These are phyloP conservation scores for Martes flavigula DNA, from an alignment of 2,797 vertebrate species.

Conservation along the genomic window DNA sequence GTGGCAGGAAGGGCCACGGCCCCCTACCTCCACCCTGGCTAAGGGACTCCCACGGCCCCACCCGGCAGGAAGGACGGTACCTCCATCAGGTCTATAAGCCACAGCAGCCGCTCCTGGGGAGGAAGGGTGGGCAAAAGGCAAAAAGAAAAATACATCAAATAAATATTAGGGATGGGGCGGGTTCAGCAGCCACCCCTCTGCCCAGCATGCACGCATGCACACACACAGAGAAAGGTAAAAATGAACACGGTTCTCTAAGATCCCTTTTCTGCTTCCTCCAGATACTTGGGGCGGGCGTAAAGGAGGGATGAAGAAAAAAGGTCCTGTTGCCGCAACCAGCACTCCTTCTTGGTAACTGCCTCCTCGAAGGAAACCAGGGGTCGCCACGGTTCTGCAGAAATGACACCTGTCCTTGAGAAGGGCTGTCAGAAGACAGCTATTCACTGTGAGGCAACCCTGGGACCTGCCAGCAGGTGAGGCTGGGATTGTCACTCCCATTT, in stretches of 20 bases:
- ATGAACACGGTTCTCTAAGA: rapidly evolving
- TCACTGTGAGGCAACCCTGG: background rate
- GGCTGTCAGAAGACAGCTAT: too few species aligned
- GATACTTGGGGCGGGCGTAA: too few species aligned
- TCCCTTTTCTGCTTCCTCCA: background rate
- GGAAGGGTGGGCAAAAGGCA: constrained; percentile 46
- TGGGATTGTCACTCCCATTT: background rate
- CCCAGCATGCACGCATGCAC: background rate
- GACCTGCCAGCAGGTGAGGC: background rate
- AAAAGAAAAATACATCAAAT: constrained; percentile 70
- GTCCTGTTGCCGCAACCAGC: too few species aligned
- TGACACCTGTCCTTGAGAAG: background rate
- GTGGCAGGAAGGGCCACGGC: background rate
- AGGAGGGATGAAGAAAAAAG: background rate
- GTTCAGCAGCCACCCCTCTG: background rate
- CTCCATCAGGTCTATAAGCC: constrained; percentile 99
- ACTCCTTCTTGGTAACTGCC: background rate
- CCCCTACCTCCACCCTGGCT: background rate
- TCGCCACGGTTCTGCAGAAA: background rate
- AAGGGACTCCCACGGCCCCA: constrained; percentile 41
- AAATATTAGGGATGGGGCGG: constrained; percentile 34
- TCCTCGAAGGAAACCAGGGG: background rate
- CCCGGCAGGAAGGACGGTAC: constrained; percentile 85
- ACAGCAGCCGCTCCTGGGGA: constrained; percentile 94
- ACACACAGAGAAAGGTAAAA: background rate